Conservation (phyloP, 2,797 vertebrate species). For the Tadarida brasiliensis region DNA sequence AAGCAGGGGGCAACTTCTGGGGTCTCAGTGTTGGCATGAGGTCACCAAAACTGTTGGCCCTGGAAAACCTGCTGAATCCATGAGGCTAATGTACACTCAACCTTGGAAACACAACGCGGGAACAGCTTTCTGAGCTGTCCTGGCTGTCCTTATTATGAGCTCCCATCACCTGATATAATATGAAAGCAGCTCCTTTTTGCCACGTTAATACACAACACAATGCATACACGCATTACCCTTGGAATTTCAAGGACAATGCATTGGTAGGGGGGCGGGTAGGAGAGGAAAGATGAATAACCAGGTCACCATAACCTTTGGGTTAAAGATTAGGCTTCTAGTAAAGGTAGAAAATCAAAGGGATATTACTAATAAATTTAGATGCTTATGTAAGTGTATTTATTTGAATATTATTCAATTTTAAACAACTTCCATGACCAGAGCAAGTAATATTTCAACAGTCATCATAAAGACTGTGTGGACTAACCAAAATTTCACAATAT, state of each 20-base stretch:
- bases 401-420: not conserved
- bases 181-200: not conserved
- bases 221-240: not conserved
- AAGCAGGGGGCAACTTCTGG: not conserved
- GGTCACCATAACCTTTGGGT: not conserved
- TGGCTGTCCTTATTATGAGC: not conserved
- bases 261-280: too few relatives aligned
- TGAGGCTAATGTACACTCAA: not conserved
- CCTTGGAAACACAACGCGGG: accelerated
- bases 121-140: not conserved
- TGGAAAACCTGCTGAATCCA: not conserved
- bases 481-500: not conserved
- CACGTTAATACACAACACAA: not conserved
- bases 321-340: not conserved
- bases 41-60: not conserved
- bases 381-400: not conserved
- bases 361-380: not conserved
- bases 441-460: constrained; percentile 28
- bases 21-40: not conserved
- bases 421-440: not conserved
- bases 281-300: not conserved
- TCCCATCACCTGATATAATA: not conserved
- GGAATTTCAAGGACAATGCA: not conserved
- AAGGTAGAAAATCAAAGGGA: not conserved
- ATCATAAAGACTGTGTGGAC: not conserved